These are phyloP conservation scores for Gracilinanus agilis DNA, from an alignment of 2,113 vertebrate genomes.

Conservation along the genomic window DNA sequence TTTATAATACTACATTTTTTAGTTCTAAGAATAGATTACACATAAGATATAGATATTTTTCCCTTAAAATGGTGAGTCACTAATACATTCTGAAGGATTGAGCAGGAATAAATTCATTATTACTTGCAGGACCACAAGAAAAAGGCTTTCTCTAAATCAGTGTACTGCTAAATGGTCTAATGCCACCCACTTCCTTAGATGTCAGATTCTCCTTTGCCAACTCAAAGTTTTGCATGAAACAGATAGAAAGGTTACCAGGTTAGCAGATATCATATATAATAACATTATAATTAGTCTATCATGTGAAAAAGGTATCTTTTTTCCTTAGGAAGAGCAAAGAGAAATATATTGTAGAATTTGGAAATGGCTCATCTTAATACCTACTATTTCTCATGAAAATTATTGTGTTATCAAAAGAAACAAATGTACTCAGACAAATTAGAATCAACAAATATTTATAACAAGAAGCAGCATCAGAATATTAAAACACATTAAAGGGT, in stretches of 20 bases:
- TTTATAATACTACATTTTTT: not conserved
- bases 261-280: not conserved
- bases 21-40: not conserved
- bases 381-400: not conserved
- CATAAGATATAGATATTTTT: not conserved
- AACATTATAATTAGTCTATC: not conserved
- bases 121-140: not conserved
- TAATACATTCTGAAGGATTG: not conserved
- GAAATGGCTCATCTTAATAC: not conserved
- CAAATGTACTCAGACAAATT: not conserved
- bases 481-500: not conserved
- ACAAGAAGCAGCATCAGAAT: constrained; percentile 21
- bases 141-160: not conserved
- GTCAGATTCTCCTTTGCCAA: not conserved
- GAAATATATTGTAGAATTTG: not conserved
- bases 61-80: not conserved
- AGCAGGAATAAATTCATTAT: not conserved
- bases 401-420: not conserved
- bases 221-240: constrained; percentile 1
- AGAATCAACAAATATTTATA: not conserved
- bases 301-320: not conserved
- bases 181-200: not conserved
- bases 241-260: not conserved
- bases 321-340: not conserved
- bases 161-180: not conserved